Percentiles rank a stretch among this genome's conserved stretches.
phyloP scores from a whole-genome alignment of 1,140 invertebrate genomes.

The Zelostemma sp. region DNA sequence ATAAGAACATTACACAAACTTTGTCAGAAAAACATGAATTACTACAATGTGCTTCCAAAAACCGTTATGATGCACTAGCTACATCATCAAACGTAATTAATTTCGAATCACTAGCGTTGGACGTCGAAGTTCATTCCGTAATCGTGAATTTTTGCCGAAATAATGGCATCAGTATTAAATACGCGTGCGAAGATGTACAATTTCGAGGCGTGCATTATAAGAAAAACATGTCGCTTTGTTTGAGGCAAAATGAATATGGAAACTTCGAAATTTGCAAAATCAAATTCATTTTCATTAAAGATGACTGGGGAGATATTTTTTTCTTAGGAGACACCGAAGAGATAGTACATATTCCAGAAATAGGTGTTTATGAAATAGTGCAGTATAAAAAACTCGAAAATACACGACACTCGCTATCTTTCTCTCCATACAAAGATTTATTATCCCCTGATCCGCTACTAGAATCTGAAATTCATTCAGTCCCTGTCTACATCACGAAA shows the following conservation, averaged over 20 bases:
- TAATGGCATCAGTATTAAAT: no score
- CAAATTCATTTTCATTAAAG: background rate
- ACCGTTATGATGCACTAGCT: background rate
- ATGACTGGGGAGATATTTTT: no score
- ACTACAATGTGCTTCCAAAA: conserved; percentile 1
- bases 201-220: no score
- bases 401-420: no score
- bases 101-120: background rate
- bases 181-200: no score
- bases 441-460: no score
- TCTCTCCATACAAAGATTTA: no score
- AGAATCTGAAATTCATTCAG: no score
- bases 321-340: conserved; percentile 2
- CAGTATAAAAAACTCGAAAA: no score
- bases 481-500: no score
- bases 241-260: background rate
- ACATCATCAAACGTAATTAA: background rate
- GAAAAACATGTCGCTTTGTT: conserved; percentile 2
- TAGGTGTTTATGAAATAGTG: conserved; percentile 2
- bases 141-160: no score
- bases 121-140: no score
- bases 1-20: conserved; percentile 14
- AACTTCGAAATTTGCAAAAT: background rate
- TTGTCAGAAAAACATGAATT: conserved; percentile 1
- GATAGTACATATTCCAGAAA: background rate